Evolutionary conservation across 1,140 invertebrate genomes (phyloP).

Genomic region (Drosophila ficusphila): DNA sequence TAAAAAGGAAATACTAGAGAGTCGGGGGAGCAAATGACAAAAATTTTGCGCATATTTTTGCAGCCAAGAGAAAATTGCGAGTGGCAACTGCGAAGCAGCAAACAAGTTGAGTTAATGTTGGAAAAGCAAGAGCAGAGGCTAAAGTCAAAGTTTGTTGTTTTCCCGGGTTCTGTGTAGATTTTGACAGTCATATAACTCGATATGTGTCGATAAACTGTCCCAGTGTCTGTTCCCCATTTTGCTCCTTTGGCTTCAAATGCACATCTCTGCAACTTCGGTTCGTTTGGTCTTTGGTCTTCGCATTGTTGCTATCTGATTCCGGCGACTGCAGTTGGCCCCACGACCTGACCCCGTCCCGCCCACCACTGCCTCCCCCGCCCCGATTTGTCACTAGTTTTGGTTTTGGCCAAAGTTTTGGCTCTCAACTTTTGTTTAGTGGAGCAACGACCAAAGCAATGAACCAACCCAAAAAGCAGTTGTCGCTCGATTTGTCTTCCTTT

Average conservation of each 20-base stretch:
- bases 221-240: neutral
- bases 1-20: constrained; percentile 25
- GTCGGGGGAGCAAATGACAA: constrained; percentile 42
- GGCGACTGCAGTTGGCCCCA: constrained; percentile 63
- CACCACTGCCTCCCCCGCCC: neutral
- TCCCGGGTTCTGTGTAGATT: constrained; percentile 43
- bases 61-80: constrained; percentile 28
- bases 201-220: constrained; percentile 59
- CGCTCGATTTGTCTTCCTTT: constrained; percentile 66
- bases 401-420: constrained; percentile 66
- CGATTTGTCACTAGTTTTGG: constrained; percentile 34
- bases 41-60: constrained; percentile 63
- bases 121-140: constrained; percentile 10
- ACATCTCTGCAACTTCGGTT: constrained; percentile 7
- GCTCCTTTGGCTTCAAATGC: neutral
- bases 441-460: constrained; percentile 58
- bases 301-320: constrained; percentile 57
- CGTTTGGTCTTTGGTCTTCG: constrained; percentile 37
- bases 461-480: constrained; percentile 59
- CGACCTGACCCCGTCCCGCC: constrained; percentile 43
- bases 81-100: constrained; percentile 24
- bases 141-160: constrained; percentile 48
- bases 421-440: constrained; percentile 58
- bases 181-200: constrained; percentile 48
- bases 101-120: constrained; percentile 56